Evolutionary conservation across 2,113 vertebrate genomes (phyloP).

Genomic region (Coptodon rendalli): DNA sequence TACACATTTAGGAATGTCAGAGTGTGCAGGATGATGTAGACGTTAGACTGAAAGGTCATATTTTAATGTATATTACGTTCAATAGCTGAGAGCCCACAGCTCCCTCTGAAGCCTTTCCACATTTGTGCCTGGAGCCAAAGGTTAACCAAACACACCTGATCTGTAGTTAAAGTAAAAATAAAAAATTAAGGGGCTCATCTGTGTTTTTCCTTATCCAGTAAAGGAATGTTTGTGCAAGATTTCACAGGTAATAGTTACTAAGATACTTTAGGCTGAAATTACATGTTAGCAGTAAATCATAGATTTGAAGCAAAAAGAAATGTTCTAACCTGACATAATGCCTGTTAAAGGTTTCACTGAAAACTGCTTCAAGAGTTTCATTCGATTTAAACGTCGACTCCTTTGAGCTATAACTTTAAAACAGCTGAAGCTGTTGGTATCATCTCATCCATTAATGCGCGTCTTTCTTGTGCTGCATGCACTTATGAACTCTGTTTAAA

Average conservation of each 20-base stretch:
- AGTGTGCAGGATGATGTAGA: background rate
- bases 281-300: background rate
- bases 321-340: background rate
- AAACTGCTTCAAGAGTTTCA: background rate
- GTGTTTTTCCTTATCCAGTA: background rate
- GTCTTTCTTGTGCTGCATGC: background rate
- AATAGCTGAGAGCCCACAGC: background rate
- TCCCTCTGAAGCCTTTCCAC: background rate
- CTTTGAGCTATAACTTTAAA: background rate
- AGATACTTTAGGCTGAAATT: background rate
- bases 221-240: background rate
- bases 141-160: background rate
- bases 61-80: background rate
- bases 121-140: background rate
- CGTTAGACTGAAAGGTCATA: background rate
- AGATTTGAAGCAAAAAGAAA: background rate
- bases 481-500: background rate
- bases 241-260: background rate
- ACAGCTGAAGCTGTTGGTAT: background rate
- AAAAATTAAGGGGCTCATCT: background rate
- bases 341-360: background rate
- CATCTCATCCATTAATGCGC: background rate
- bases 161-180: background rate
- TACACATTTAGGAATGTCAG: background rate
- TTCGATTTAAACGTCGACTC: background rate